Percentiles rank a stretch among this genome's conserved stretches.
Conservation (phyloP, 2,113 vertebrate species). For the Stercorarius parasiticus region DNA sequence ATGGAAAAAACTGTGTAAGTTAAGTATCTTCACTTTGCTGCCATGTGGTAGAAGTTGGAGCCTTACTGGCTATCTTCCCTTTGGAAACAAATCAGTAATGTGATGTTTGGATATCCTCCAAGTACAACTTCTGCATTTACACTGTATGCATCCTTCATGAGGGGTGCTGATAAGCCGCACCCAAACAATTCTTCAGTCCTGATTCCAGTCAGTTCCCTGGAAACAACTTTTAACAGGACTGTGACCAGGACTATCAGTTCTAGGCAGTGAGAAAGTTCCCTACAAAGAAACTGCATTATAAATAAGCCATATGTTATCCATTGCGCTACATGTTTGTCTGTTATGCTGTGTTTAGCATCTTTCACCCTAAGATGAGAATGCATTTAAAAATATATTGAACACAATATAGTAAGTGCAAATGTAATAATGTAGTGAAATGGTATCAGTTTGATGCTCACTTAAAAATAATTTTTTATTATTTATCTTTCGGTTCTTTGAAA, state of each 20-base stretch:
- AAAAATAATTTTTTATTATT: not conserved
- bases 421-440: not conserved
- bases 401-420: not conserved
- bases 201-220: not conserved
- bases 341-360: not conserved
- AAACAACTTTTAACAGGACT: not conserved
- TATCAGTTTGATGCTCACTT: not conserved
- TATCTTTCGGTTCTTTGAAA: not conserved
- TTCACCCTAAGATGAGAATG: not conserved
- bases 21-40: not conserved
- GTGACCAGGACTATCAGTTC: not conserved
- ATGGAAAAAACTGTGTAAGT: not conserved
- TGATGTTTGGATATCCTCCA: not conserved
- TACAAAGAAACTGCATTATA: not conserved
- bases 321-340: not conserved
- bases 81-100: not conserved
- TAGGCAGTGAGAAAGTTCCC: not conserved
- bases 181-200: not conserved
- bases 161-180: not conserved
- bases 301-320: not conserved
- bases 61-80: not conserved
- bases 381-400: not conserved
- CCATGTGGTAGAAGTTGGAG: not conserved
- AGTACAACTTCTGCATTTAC: not conserved
- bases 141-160: not conserved